phyloP scores from a whole-genome alignment of 2,113 vertebrate species.

The Spilogale gracilis region DNA sequence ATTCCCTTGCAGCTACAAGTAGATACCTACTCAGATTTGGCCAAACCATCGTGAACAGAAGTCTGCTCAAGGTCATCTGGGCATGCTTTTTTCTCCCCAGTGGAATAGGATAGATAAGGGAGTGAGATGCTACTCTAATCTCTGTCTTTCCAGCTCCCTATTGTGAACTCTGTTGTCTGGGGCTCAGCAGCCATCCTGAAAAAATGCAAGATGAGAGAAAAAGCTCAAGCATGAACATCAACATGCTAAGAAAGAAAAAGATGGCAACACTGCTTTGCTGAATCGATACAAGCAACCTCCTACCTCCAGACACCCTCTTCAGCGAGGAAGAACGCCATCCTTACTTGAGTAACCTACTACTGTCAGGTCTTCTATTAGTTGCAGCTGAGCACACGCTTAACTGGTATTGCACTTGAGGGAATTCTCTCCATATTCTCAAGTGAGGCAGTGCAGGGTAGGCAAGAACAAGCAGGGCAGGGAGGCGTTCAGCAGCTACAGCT shows the following conservation, averaged over 20 bases:
- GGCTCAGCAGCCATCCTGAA: background rate
- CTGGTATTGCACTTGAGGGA: background rate
- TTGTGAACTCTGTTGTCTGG: background rate
- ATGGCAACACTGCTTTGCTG: background rate
- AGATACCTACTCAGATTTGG: background rate
- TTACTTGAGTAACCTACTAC: background rate
- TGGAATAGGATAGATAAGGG: background rate
- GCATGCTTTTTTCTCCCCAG: background rate
- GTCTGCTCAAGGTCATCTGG: background rate
- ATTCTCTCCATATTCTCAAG: background rate
- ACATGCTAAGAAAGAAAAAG: background rate
- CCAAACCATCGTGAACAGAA: background rate
- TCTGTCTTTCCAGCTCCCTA: background rate
- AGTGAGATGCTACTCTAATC: background rate
- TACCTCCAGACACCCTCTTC: background rate
- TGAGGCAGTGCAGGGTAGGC: background rate
- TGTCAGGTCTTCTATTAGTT: conserved; percentile 39
- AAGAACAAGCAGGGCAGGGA: background rate
- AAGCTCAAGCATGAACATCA: background rate
- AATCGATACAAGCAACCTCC: background rate
- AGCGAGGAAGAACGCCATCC: background rate
- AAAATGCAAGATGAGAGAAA: background rate
- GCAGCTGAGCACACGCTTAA: conserved; percentile 28
- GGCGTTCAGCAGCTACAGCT: background rate
- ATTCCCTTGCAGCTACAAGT: background rate